Conservation (phyloP, 2,113 vertebrate species). For the Periophthalmus modestus region DNA sequence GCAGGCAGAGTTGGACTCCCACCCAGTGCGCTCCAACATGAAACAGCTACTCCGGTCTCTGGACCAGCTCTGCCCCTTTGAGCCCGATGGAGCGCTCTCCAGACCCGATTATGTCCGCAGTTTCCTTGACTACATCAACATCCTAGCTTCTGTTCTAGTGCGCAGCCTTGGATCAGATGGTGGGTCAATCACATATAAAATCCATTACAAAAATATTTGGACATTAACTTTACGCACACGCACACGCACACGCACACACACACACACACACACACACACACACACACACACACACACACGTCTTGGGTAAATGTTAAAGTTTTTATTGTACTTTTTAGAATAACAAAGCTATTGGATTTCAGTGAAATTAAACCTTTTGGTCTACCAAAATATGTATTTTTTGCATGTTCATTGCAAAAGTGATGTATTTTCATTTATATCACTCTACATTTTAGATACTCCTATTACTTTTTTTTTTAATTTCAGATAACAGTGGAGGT, state of each 20-base stretch:
- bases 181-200: conserved; percentile 18
- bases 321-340: background rate
- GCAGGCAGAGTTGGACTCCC: conserved; percentile 80
- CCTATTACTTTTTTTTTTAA: background rate
- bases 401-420: background rate
- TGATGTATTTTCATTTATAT: background rate
- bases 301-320: background rate
- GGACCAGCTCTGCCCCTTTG: conserved; percentile 74
- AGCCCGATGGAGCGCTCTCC: conserved; percentile 47
- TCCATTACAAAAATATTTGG: no score
- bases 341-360: background rate
- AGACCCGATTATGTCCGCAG: conserved; percentile 80
- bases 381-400: no score
- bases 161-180: conserved; percentile 85
- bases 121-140: conserved; percentile 87
- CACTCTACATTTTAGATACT: background rate
- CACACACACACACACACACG: no score
- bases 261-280: no score
- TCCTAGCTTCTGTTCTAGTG: conserved; percentile 82
- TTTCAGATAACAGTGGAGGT: conserved; percentile 76
- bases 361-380: background rate
- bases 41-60: conserved; percentile 84
- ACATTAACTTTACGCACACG: no score
- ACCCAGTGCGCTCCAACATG: conserved; percentile 82
- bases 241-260: no score